Percentiles rank a stretch among this genome's conserved stretches.
phyloP scores from a whole-genome alignment of 2,888 invertebrate genomes.

The Operophtera brumata region DNA sequence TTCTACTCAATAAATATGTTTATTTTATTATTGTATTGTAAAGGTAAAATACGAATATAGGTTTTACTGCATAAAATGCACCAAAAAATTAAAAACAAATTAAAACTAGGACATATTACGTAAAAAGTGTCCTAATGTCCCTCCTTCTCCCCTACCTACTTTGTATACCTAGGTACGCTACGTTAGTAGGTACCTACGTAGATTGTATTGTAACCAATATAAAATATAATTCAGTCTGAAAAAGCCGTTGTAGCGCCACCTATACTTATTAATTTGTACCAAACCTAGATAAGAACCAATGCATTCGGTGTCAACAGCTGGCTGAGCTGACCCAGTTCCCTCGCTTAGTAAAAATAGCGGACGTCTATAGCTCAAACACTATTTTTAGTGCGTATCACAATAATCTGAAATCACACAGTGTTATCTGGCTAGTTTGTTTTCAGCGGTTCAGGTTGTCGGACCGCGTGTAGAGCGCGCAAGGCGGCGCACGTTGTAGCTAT shows the following conservation, averaged over 20 bases:
- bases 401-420: constrained; percentile 64
- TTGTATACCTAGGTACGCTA: too few species aligned
- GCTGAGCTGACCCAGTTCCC: constrained; percentile 66
- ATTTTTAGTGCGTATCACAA: constrained; percentile 75
- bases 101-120: too few species aligned
- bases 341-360: constrained; percentile 75
- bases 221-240: not conserved
- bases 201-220: too few species aligned
- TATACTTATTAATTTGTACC: constrained; percentile 34
- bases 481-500: constrained; percentile 39
- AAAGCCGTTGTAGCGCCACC: constrained; percentile 40
- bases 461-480: constrained; percentile 53
- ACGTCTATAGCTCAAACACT: constrained; percentile 77
- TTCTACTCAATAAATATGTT: too few species aligned
- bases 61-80: too few species aligned
- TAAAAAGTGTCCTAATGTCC: too few species aligned
- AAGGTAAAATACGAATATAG: too few species aligned
- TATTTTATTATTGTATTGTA: too few species aligned
- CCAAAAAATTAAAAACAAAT: too few species aligned
- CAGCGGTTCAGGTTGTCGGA: constrained; percentile 33
- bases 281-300: constrained; percentile 46
- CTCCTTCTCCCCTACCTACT: too few species aligned
- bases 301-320: constrained; percentile 48
- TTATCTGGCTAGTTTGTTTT: constrained; percentile 50
- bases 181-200: too few species aligned